phyloP scores from a whole-genome alignment of 2,888 invertebrate genomes.

The Diloba caeruleocephala region DNA sequence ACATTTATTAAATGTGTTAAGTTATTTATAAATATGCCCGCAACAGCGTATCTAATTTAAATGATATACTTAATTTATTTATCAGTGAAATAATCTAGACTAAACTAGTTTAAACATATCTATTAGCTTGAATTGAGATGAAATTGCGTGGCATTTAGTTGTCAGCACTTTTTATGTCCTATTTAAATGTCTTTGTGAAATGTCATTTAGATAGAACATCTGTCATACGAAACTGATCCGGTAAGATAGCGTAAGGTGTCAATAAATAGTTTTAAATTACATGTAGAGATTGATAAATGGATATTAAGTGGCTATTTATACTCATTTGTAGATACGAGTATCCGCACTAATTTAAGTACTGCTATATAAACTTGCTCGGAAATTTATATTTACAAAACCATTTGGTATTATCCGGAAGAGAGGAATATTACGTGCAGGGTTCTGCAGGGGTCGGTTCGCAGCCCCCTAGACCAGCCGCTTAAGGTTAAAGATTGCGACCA shows the following conservation, averaged over 20 bases:
- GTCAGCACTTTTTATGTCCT: constrained; percentile 19
- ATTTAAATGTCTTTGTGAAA: constrained; percentile 33
- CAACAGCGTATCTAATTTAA: constrained; percentile 38
- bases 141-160: constrained; percentile 34
- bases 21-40: constrained; percentile 46
- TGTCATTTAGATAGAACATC: constrained; percentile 24
- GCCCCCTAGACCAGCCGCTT: no score
- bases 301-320: not conserved
- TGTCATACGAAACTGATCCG: constrained; percentile 37
- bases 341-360: not conserved
- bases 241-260: constrained; percentile 10
- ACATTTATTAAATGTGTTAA: constrained; percentile 33
- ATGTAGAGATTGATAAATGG: constrained; percentile 11
- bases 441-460: no score
- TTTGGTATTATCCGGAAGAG: no score
- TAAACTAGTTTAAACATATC: constrained; percentile 34
- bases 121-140: constrained; percentile 31
- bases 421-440: no score
- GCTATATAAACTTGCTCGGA: no score
- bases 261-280: constrained; percentile 23
- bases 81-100: constrained; percentile 34
- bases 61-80: constrained; percentile 51
- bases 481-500: no score
- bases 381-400: no score
- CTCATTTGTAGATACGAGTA: constrained; percentile 2